Base-by-base conservation (phyloP, 2,888 invertebrate genomes). In the Euclidia mi region DNA sequence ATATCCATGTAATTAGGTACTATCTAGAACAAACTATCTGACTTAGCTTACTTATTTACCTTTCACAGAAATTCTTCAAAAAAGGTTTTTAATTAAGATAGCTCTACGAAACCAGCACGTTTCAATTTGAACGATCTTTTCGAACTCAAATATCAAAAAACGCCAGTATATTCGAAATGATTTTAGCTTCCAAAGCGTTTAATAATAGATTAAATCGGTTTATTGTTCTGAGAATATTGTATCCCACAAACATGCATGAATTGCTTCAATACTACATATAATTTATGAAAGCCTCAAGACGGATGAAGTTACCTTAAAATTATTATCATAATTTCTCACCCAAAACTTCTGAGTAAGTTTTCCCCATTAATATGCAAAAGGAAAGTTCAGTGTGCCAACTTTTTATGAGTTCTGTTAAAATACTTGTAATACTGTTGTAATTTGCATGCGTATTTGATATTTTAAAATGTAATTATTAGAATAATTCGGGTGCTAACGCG, bases 261-360 rank as follows among this genome's bases (percentile, higher is more conserved):
- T 72, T 74, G 72, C 78, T 76, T 74, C 75, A 77, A 80, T 79
- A 82, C 81, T 82, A 79, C 78, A 78, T 70, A 76, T 84, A 88
- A 88, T 88, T 90, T 85, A 87, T 86, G 81, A 88, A 87, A 88
- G 78, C 83, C 76, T 76, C 76, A 89, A 90, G 91, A 89, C 84
- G 87, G 87, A 90, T 90, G 85, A 88, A 90, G 88, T 91, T 91
- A 85, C 87, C 86, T 88, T 89, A 89, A 91, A 91, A 90, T 91
- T 89, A 91, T 92, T 91, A 90, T 88, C 88, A 91, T 92, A 91
- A 93, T 93, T 92, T 90, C 91, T 88, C 90, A 91, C 91, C 92
- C 87, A 90, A 90, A 92, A 91, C 91, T 92, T 92, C 89, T 89
- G 81, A 88, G 86, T 88, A 89, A 90, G 88, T 90, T 91, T 87